Percentiles rank a stretch among this genome's conserved stretches.
Evolutionary conservation across 2,797 vertebrate species (phyloP).

Genomic region (Aulostomus chinensis): DNA sequence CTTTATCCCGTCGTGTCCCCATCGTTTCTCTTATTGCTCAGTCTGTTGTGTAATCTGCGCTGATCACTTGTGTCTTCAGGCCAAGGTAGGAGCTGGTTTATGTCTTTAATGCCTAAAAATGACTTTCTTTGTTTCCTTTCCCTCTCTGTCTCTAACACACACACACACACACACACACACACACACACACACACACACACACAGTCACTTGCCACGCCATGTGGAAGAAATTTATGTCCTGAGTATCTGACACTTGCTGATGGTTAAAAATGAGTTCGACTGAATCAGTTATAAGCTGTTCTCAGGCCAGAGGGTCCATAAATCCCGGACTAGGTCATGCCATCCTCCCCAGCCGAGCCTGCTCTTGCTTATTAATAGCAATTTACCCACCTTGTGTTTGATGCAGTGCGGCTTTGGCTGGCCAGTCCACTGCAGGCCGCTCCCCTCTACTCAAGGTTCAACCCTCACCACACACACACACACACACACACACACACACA

Average conservation of each 20-base stretch:
- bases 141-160: too few relatives aligned
- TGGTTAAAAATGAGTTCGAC: constrained; percentile 60
- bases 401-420: constrained; percentile 76
- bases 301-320: constrained; percentile 46
- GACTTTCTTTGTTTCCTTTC: constrained; percentile 15
- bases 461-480: constrained; percentile 10
- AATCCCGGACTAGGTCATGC: constrained; percentile 49
- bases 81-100: constrained; percentile 13
- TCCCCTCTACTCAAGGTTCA: constrained; percentile 67
- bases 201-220: constrained; percentile 21
- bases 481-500: too few relatives aligned
- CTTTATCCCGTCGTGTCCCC: constrained; percentile 2
- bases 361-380: constrained; percentile 69
- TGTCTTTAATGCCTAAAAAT: constrained; percentile 28
- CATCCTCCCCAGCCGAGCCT: constrained; percentile 34
- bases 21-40: background rate
- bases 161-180: background rate
- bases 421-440: constrained; percentile 66
- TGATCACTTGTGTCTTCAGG: background rate
- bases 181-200: background rate
- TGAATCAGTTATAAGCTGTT: constrained; percentile 58
- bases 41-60: constrained; percentile 7
- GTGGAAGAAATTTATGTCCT: constrained; percentile 59
- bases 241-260: constrained; percentile 49
- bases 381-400: constrained; percentile 70